These are phyloP conservation scores for Sebastes matsubarae DNA, from an alignment of 2,797 vertebrate species.

Conservation along the genomic window DNA sequence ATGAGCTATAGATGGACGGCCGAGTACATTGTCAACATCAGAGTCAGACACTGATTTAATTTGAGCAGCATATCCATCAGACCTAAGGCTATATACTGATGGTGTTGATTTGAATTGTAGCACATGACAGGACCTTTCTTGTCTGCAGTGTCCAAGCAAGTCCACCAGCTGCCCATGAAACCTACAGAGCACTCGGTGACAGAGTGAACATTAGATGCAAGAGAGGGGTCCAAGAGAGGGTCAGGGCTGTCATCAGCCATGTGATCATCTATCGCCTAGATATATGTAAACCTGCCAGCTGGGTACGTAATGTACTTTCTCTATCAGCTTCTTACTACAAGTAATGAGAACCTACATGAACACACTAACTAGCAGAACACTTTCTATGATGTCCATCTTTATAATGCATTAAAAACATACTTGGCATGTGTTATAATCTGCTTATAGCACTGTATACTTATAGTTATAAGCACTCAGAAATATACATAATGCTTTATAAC, in stretches of 20 bases:
- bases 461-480: neutral
- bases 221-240: conserved; percentile 13
- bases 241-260: conserved; percentile 25
- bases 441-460: neutral
- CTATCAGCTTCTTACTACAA: neutral
- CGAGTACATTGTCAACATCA: conserved; percentile 12
- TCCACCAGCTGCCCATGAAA: conserved; percentile 51
- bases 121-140: conserved; percentile 45
- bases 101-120: conserved; percentile 51
- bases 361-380: neutral
- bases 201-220: conserved; percentile 37
- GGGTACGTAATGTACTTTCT: conserved; percentile 1
- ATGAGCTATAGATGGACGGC: conserved; percentile 13
- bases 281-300: conserved; percentile 6
- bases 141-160: conserved; percentile 29
- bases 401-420: neutral
- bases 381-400: neutral
- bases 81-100: conserved; percentile 23
- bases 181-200: conserved; percentile 22
- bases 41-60: conserved; percentile 37
- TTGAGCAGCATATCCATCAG: conserved; percentile 44
- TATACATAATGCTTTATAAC: neutral
- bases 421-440: rapidly evolving
- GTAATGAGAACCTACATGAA: neutral
- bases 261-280: conserved; percentile 8